These are phyloP conservation scores for Pitangus sulphuratus DNA, from an alignment of 2,797 vertebrate species.

Conservation along the genomic window DNA sequence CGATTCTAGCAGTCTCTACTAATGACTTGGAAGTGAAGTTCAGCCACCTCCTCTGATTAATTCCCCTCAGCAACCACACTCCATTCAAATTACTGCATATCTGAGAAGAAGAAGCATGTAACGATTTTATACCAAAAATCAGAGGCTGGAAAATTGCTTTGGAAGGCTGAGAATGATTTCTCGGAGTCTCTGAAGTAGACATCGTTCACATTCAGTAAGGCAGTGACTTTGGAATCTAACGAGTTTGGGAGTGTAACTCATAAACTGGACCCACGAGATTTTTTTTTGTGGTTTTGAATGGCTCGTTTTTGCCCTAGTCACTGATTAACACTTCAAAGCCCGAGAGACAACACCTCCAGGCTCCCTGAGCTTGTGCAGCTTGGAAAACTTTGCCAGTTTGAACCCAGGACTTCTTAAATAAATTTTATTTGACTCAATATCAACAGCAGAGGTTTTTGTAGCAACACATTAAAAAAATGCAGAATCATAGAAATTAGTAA, in stretches of 20 bases:
- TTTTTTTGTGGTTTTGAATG: not conserved
- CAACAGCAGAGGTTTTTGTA: not conserved
- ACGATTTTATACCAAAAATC: slow-evolving; percentile 56
- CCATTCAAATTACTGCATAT: slow-evolving; percentile 36
- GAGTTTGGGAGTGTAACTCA: not conserved
- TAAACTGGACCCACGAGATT: not conserved
- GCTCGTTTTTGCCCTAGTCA: not conserved
- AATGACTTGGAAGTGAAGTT: slow-evolving; percentile 45
- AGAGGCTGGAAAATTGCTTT: slow-evolving; percentile 71
- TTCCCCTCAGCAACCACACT: slow-evolving; percentile 7
- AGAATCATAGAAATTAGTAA: not conserved
- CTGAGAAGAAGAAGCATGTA: slow-evolving; percentile 26
- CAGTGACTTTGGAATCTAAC: not conserved
- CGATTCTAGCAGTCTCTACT: not conserved
- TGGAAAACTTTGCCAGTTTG: not conserved
- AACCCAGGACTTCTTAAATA: not conserved
- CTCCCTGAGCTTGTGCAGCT: not conserved
- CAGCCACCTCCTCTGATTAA: slow-evolving; percentile 46
- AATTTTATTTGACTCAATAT: not conserved
- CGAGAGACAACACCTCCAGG: not conserved
- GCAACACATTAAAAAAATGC: not conserved
- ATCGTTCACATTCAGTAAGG: not conserved
- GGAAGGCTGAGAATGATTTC: slow-evolving; percentile 43
- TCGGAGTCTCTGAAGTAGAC: slow-evolving; percentile 4
- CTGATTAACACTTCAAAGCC: not conserved